A percentile compares a stretch with the other conserved stretches of the same genome.
These are phyloP conservation scores for Sebastes trivittatus DNA, from an alignment of 2,797 vertebrate species.

Conservation along the genomic window DNA sequence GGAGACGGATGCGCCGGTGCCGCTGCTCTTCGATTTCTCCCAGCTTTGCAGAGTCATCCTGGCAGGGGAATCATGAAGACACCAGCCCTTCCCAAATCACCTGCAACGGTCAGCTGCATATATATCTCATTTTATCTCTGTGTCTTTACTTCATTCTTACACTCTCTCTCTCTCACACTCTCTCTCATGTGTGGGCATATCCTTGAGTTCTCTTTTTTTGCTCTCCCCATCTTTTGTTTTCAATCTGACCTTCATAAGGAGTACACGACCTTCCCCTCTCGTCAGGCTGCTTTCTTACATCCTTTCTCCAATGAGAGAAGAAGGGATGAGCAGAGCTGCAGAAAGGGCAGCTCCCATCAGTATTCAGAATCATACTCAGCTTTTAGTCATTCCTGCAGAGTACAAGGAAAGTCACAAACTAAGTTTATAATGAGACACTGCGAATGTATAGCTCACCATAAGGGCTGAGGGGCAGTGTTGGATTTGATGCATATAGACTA, in stretches of 20 bases:
- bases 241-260: constrained; percentile 69
- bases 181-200: background rate
- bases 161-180: background rate
- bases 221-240: constrained; percentile 37
- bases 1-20: constrained; percentile 62
- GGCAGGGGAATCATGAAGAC: constrained; percentile 44
- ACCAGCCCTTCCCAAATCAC: constrained; percentile 53
- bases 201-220: constrained; percentile 14
- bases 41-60: constrained; percentile 76
- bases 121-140: constrained; percentile 23
- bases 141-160: background rate
- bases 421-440: constrained; percentile 12
- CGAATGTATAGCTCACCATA: background rate
- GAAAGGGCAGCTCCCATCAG: constrained; percentile 55
- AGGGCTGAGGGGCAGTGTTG: background rate
- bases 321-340: constrained; percentile 33
- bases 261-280: constrained; percentile 35
- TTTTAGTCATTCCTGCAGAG: constrained; percentile 36
- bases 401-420: constrained; percentile 32
- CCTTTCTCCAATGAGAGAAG: constrained; percentile 49
- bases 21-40: constrained; percentile 54
- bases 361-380: constrained; percentile 47
- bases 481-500: constrained; percentile 32
- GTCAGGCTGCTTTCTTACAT: constrained; percentile 36
- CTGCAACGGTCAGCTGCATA: constrained; percentile 47